Conservation (phyloP, 2,113 vertebrate genomes). For the Promerops cafer region DNA sequence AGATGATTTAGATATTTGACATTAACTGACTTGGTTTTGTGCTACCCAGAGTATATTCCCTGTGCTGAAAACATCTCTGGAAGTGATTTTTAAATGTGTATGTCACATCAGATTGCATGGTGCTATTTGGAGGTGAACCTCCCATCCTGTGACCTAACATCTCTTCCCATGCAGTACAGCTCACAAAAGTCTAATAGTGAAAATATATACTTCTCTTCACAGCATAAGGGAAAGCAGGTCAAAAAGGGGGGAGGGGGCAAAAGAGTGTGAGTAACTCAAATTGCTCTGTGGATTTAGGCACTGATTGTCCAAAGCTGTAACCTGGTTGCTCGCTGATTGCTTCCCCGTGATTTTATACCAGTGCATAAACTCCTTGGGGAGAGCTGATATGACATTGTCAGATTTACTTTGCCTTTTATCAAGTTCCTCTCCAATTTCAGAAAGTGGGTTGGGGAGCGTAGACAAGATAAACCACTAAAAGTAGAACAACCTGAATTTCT, state of each 20-base stretch:
- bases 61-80: neutral
- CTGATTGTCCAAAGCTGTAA: conserved; percentile 18
- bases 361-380: neutral
- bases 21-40: neutral
- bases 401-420: neutral
- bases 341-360: conserved; percentile 47
- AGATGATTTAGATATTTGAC: neutral
- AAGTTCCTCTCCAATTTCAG: neutral
- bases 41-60: neutral
- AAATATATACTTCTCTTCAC: conserved; percentile 14
- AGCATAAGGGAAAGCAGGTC: neutral
- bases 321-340: neutral
- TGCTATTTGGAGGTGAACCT: neutral
- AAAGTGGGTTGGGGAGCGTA: neutral
- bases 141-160: conserved; percentile 18
- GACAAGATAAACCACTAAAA: neutral
- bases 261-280: neutral
- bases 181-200: conserved; percentile 6
- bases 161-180: neutral
- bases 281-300: conserved; percentile 2
- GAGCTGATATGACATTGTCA: neutral
- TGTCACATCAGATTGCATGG: neutral
- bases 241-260: neutral
- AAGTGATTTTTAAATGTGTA: conserved; percentile 1
- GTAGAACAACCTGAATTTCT: neutral